Base-by-base conservation (phyloP, 2,888 invertebrate species). In the Proisotoma minuta region DNA sequence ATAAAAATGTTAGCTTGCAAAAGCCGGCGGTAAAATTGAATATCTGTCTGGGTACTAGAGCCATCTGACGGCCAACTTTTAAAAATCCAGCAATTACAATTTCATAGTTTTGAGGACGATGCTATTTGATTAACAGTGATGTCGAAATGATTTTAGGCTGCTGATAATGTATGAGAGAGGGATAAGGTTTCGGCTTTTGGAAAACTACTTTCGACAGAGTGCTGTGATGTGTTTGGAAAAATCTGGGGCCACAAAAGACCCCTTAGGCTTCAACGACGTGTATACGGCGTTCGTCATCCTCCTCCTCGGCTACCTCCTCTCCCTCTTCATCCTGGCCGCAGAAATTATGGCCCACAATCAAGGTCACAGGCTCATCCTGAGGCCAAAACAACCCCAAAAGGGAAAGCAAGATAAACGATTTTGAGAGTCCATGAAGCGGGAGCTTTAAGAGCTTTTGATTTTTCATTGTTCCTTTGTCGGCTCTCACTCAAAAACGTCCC, bases 111-210 rank as follows among this genome's bases (percentile, higher is more conserved):
- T n/a, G n/a, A n/a, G n/a, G n/a, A n/a, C n/a, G n/a, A n/a, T n/a
- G n/a, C n/a, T n/a, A n/a, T n/a, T n/a, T n/a, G n/a, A n/a, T n/a
- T n/a, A n/a, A n/a, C n/a, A n/a, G n/a, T n/a, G n/a, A n/a, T n/a
- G n/a, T n/a, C n/a, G n/a, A n/a, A n/a, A n/a, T n/a, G n/a, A 8
- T 18, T 43, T 12, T 23, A 67, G 67, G 12, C 47, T 67, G 10
- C 62, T 67, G 2, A 26, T 64, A 10, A 51, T 67, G 62, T 62
- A 62, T 51, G 64, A 67, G 29, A 49, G 62, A 26, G 67, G 67
- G 8, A 62, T 67, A 18, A 28, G 67, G 34, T 60, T 49, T 28
- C 64, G 67, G 8, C 57, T 67, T n/a, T 43, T 64, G 27, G 60
- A 62, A 43, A 64, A 29, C n/a, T 67, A 62, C 34, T 62, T 67